Evolutionary conservation across 2,797 vertebrate genomes (phyloP), one percentile per base, ranked within the genome.

Genomic region (Leptoclinus maculatus): DNA sequence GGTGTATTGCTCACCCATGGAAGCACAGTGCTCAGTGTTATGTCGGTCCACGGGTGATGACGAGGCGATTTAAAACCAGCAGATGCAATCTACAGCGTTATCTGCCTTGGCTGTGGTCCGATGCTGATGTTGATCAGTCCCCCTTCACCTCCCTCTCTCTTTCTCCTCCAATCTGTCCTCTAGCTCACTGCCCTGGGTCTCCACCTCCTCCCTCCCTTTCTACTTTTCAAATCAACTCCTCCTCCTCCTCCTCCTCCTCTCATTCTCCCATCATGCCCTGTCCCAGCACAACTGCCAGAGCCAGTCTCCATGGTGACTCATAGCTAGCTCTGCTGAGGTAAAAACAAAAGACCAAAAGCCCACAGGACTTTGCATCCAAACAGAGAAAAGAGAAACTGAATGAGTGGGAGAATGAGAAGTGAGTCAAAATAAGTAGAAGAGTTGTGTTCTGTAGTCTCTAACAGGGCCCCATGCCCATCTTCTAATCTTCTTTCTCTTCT

Each of bases 241-340:
- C 83, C 70, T 75, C 58, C 67, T 74, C 83, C 70, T 75, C 74
- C 66, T 70, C 75, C 51, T 14, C 51, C 51, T 56, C 53, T 51
- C 41, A 65, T 65, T 70, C 67, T 74, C 79, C 63, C 36, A 78
- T 79, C 77, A 74, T 66, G 47, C 53, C 59, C 65, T 34, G 56
- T 86, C 85, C 87, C 76, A 57, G 70, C 63, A 43, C 60, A 71
- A 76, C 81, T 88, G 82, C 90, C 83, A 81, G 80, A 77, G 88
- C 87, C 56, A 5, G 90, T 95, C 85, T 79, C 93, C 90, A 92
- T 94, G 89, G 91, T 76, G 86, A 94, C 90, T 74, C 79, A 74
- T 34, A 90, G 86, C 77, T 56, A 71, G 83, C 87, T 85, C 79
- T 74, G 84, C 83, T 53, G 86, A 82, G 83, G 74, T 80, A 66